Base-by-base conservation (phyloP, 2,797 vertebrate species). In the Odontamblyopus lacepedii region DNA sequence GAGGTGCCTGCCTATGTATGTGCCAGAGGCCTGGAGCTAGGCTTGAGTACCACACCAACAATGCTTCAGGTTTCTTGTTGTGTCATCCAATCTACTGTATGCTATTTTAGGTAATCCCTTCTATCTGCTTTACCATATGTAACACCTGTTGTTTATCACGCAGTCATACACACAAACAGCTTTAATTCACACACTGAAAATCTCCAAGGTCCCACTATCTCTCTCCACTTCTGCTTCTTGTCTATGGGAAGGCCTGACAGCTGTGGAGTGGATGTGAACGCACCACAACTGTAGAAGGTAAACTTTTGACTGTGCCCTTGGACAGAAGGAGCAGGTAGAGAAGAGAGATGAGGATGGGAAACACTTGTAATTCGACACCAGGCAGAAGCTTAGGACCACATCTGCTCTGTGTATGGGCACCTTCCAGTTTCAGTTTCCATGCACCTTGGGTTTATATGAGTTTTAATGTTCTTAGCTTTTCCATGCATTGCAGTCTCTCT, bases 101-200 rank as follows among this genome's bases (percentile, higher is more conserved):
- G 71, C 77, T 84, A 81, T 83, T 85, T 79, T 73, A 84, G 59
- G 73, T 77, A 81, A 86, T 84, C 87, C 79, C 71, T 71, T 80
- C 77, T 85, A 83, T 85, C 76, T 32, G 84, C 79, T 74, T 27
- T 75, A 73, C 69, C 71, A 59, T 77, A 85, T 82, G 38, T 75
- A 72, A 83, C 90, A 92, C 87, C 91, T 92, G 91, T 87, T 91
- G 89, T 89, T 91, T 90, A 88, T 79, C 81, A 79, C 70, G 32
- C 71, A 23, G 30, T 79, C 69, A 78, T 72, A 59, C 59, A 75
- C 67, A 70, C 80, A 80, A 88, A 77, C 83, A 80, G 75, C 64
- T 76, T 38, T 0, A 4, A 30, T 70, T 72, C 67, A 75, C 75
- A 57, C 67, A 59, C 41, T 29, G 50, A 55, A 63, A 80, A 75